phyloP scores from a whole-genome alignment of 2,113 vertebrate genomes.

The Riparia riparia region DNA sequence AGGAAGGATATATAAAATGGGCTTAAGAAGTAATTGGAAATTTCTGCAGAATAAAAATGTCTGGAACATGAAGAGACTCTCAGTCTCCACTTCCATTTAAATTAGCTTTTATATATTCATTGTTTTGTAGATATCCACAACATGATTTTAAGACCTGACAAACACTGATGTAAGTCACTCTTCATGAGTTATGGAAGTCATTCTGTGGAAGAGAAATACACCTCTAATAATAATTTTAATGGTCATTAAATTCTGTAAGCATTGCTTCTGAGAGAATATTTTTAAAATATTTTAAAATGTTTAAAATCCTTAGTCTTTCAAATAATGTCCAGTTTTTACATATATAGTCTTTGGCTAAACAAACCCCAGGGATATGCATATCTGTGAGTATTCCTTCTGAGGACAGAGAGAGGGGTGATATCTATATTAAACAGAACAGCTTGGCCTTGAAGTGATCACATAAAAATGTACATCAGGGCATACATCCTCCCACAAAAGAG shows the following conservation, averaged over 20 bases:
- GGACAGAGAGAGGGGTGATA: fast-evolving
- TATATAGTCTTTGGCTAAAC: background rate
- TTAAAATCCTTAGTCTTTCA: background rate
- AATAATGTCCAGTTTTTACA: background rate
- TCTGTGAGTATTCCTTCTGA: background rate
- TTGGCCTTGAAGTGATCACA: background rate
- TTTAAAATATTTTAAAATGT: background rate
- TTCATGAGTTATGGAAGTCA: background rate
- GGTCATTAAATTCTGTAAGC: background rate
- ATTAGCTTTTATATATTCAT: background rate
- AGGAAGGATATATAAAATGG: background rate
- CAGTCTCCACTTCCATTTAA: background rate
- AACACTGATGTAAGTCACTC: background rate
- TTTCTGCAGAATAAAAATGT: background rate
- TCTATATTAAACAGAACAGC: background rate
- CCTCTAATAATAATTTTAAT: background rate
- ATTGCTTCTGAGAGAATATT: background rate
- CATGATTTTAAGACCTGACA: background rate
- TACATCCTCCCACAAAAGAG: background rate
- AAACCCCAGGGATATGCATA: background rate
- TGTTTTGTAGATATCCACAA: background rate
- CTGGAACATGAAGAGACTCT: background rate
- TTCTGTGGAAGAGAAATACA: background rate
- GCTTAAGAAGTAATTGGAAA: background rate
- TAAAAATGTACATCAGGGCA: background rate